Conservation (phyloP, 2,113 vertebrate genomes). For the Pithys albifrons region DNA sequence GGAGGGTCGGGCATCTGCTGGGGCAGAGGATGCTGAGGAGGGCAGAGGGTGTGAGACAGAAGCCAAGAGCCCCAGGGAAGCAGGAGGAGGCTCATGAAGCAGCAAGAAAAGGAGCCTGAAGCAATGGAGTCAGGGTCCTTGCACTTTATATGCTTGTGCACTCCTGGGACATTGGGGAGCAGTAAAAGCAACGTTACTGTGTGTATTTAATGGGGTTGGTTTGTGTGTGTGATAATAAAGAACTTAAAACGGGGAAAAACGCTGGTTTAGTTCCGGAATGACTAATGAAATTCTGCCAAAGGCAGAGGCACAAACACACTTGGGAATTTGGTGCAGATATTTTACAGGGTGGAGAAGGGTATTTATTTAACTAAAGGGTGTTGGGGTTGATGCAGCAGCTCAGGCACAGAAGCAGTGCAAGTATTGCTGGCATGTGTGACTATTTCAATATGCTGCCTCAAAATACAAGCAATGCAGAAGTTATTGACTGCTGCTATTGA, state of each 20-base stretch:
- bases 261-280: neutral
- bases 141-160: conserved; percentile 23
- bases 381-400: neutral
- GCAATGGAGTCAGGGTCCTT: conserved; percentile 52
- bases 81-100: conserved; percentile 1
- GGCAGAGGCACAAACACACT: neutral
- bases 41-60: conserved; percentile 2
- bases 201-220: conserved; percentile 8
- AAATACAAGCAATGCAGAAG: conserved; percentile 18
- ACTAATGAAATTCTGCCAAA: neutral
- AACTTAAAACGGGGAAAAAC: neutral
- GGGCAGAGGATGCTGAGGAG: conserved; percentile 6
- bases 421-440: neutral
- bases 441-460: neutral
- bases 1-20: neutral
- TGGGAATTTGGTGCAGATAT: neutral
- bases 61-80: conserved; percentile 29
- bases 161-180: neutral
- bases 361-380: neutral
- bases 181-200: conserved; percentile 13
- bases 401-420: neutral
- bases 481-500: conserved; percentile 52
- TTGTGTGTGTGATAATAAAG: conserved; percentile 1
- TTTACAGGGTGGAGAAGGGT: neutral
- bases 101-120: neutral